These are phyloP conservation scores for Platyscapa corneri DNA, from an alignment of 1,140 invertebrate genomes.

Conservation along the genomic window DNA sequence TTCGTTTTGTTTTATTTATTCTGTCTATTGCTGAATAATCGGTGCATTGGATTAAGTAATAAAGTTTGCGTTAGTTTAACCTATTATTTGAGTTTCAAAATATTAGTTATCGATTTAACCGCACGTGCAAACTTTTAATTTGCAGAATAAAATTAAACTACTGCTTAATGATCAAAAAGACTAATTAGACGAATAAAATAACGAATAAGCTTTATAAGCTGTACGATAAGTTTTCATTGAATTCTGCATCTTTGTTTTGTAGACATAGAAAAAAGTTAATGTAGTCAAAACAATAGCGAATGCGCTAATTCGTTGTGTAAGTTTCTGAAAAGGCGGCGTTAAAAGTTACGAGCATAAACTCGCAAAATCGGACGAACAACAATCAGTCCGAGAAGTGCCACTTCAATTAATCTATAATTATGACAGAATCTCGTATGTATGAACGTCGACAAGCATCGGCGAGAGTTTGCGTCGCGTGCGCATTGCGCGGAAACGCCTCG, in stretches of 20 bases:
- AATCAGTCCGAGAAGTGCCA: constrained; percentile 12
- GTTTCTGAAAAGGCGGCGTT: neutral
- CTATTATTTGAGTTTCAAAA: too few relatives aligned
- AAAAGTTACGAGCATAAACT: neutral
- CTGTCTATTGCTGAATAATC: too few relatives aligned
- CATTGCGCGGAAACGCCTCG: neutral
- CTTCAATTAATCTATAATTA: constrained; percentile 47
- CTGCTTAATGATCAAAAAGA: too few relatives aligned
- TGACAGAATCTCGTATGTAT: neutral
- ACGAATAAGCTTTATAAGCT: too few relatives aligned
- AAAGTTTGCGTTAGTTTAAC: too few relatives aligned
- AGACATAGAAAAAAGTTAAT: neutral
- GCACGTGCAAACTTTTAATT: too few relatives aligned
- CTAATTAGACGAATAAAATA: too few relatives aligned
- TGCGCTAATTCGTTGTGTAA: neutral
- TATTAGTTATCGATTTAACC: too few relatives aligned
- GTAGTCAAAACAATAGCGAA: constrained; percentile 19
- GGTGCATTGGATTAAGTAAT: too few relatives aligned
- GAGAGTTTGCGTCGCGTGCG: neutral
- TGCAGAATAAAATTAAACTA: too few relatives aligned
- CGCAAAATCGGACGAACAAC: neutral
- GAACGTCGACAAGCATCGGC: neutral
- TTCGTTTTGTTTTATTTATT: too few relatives aligned
- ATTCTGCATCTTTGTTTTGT: neutral
- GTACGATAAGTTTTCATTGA: neutral